Evolutionary conservation across 2,113 vertebrate species (phyloP).

Genomic region (Gymnogyps californianus): DNA sequence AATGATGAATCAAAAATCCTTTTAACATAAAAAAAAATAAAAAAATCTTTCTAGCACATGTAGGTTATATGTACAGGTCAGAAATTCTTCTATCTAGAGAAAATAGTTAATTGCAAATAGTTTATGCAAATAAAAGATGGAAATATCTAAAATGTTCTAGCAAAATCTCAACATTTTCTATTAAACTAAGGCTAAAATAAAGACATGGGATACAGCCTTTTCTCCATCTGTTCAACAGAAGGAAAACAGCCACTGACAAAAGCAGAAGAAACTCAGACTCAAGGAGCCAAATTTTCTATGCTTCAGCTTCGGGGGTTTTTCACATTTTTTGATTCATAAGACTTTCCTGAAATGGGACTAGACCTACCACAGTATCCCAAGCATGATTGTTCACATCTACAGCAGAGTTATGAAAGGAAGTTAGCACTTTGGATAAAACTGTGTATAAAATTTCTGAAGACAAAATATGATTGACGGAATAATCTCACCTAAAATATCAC

Average conservation of each 20-base stretch:
- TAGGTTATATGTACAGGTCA: accelerated
- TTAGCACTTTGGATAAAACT: background rate
- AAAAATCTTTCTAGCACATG: background rate
- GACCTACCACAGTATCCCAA: background rate
- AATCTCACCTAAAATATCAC: background rate
- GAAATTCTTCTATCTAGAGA: background rate
- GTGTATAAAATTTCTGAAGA: background rate
- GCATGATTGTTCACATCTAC: accelerated
- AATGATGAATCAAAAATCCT: no score
- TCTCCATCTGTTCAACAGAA: background rate
- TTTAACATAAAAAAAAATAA: background rate
- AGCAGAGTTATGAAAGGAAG: background rate
- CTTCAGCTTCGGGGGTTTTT: background rate
- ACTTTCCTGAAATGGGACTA: background rate
- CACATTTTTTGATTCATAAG: background rate
- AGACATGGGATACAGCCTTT: accelerated
- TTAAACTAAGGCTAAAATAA: background rate
- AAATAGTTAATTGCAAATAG: background rate
- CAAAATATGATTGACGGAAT: background rate
- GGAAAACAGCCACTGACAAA: background rate
- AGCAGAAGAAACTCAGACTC: background rate
- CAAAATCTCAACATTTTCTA: background rate
- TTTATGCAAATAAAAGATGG: background rate
- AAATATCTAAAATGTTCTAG: background rate
- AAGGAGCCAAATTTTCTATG: background rate